Conservation (phyloP, 2,797 vertebrate species). For the Spheniscus humboldti region DNA sequence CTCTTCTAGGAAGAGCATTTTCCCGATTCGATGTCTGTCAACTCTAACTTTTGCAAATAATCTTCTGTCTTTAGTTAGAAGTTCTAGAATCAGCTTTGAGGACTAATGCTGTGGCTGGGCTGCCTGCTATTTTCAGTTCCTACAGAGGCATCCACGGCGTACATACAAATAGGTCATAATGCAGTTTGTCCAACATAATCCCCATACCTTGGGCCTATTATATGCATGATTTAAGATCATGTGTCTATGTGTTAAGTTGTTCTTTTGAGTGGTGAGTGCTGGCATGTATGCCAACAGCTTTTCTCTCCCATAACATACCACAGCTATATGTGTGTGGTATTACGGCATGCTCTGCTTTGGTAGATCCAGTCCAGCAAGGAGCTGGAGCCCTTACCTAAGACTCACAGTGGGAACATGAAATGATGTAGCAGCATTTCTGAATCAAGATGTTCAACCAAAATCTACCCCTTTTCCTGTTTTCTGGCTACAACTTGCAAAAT, state of each 20-base stretch:
- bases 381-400: background rate
- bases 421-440: background rate
- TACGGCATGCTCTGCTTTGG: background rate
- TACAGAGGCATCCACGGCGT: background rate
- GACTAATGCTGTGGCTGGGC: background rate
- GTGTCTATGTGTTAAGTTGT: background rate
- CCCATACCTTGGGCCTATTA: background rate
- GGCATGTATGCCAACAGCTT: background rate
- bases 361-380: background rate
- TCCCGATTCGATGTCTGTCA: background rate
- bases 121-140: background rate
- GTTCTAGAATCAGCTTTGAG: background rate
- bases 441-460: background rate
- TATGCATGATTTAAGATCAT: background rate
- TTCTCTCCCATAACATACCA: background rate
- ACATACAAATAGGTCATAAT: background rate
- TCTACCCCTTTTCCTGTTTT: background rate
- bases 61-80: background rate
- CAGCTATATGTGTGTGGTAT: background rate
- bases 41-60: background rate
- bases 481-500: background rate
- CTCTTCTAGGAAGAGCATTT: background rate
- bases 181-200: background rate
- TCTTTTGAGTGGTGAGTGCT: background rate
- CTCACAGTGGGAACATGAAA: background rate